Evolutionary conservation across 2,888 invertebrate genomes (phyloP).

Genomic region (Cremastobaeus sp.): DNA sequence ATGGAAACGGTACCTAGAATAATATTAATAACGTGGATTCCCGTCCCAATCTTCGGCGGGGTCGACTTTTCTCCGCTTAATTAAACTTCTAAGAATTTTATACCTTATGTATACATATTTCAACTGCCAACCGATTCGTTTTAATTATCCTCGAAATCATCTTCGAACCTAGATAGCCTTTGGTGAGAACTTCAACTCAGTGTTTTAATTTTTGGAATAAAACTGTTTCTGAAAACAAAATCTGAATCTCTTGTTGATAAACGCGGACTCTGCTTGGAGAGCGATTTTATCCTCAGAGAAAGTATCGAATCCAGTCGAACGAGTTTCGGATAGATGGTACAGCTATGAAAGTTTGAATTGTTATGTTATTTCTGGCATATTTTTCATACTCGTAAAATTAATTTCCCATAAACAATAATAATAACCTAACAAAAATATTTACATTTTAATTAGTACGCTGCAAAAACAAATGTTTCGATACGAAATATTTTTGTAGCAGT

Average conservation of each 20-base stretch:
- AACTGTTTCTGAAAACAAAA: no score
- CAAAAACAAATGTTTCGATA: no score
- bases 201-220: neutral
- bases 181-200: neutral
- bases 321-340: constrained; percentile 28
- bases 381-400: no score
- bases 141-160: neutral
- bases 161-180: neutral
- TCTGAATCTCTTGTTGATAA: constrained; percentile 46
- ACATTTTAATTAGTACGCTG: no score
- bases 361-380: neutral
- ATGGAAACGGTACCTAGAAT: constrained; percentile 69
- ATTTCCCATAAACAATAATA: no score
- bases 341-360: constrained; percentile 10
- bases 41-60: constrained; percentile 58
- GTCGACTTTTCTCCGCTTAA: constrained; percentile 67
- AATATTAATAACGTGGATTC: constrained; percentile 72
- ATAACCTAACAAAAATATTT: no score
- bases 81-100: constrained; percentile 74
- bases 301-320: constrained; percentile 3
- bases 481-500: no score
- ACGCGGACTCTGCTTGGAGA: constrained; percentile 24
- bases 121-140: neutral
- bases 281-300: constrained; percentile 19
- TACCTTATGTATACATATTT: constrained; percentile 45